Base-by-base conservation (phyloP, 2,888 invertebrate genomes). In the Philhelius pedissequus region DNA sequence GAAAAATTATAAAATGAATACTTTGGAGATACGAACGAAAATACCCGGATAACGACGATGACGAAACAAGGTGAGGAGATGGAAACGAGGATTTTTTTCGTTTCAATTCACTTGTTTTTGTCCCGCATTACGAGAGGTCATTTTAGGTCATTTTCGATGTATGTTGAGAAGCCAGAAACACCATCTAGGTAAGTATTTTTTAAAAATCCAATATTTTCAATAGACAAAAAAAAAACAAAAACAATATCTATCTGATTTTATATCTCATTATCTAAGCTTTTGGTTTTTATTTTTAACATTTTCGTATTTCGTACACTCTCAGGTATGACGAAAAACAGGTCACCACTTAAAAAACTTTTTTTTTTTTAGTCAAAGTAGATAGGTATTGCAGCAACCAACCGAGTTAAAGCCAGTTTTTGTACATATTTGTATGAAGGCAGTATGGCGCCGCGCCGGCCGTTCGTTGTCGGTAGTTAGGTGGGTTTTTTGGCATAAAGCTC, bases 291-390 rank as follows among this genome's bases (percentile, higher is more conserved):
- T 32, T 54, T 78, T 54, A 18, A 30, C n/a, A 45, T 56, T 74
- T 71, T 52, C 30, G 15, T 32, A 48, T 62, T 13, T 56, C 54
- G 60, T 75, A 64, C 52, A 79, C 74, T 79, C 74, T 75, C 84
- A 84, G 84, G 84, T 84, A 84, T 84, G 75, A 80, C 80, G 80
- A 84, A 84, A 64, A 84, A 84, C 84, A 84, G 84, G 75, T 84
- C 84, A 80, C 60, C 79, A 84, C 84, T 84, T 84, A 68, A 84
- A 83, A 84, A 84, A 80, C 70, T 75, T 71, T 78, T 60, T 70
- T 50, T 32, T 43, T 20, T 50, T 62, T 22, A 25, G 15, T 54
- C 69, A 60, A 62, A 35, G 40, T 58, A n/a, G n/a, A 56, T 43
- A 35, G 15, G 4, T 58, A 22, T 32, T 32, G 22, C 43, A 68